Percentiles rank a stretch among this genome's conserved stretches.
Evolutionary conservation across 1,140 invertebrate genomes (phyloP).

Genomic region (Delia radicum): DNA sequence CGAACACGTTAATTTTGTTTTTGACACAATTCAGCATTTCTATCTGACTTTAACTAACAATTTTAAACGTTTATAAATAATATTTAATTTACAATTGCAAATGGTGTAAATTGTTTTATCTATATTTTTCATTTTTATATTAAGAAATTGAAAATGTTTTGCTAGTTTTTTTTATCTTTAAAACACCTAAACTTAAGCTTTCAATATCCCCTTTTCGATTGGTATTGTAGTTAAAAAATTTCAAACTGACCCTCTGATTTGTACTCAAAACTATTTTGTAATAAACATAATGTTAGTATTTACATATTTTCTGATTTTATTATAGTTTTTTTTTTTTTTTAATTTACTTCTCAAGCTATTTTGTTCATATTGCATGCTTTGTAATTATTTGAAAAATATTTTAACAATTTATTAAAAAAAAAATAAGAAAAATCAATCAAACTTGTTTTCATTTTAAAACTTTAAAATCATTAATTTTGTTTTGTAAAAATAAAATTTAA

Average conservation of each 20-base stretch:
- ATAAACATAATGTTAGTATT: not conserved
- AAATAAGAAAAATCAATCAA: too few relatives aligned
- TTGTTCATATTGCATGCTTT: not conserved
- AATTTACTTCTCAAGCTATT: not conserved
- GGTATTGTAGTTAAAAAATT: not conserved
- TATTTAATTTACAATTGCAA: too few relatives aligned
- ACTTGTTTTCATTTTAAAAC: not conserved
- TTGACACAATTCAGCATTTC: too few relatives aligned
- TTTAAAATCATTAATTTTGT: not conserved
- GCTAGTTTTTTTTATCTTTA: not conserved
- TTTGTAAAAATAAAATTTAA: not conserved
- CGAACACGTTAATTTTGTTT: too few relatives aligned
- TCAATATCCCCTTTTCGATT: not conserved
- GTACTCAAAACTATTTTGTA: not conserved
- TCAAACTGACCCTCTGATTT: not conserved
- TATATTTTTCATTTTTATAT: too few relatives aligned
- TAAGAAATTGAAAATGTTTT: too few relatives aligned
- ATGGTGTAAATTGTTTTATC: too few relatives aligned
- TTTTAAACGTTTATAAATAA: too few relatives aligned
- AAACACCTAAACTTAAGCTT: not conserved
- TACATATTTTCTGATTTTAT: not conserved
- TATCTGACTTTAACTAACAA: too few relatives aligned
- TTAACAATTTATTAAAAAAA: too few relatives aligned
- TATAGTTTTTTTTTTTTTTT: not conserved
- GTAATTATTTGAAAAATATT: not conserved